These are phyloP conservation scores for Morpho helenor DNA, from an alignment of 2,888 invertebrate species.

Conservation along the genomic window DNA sequence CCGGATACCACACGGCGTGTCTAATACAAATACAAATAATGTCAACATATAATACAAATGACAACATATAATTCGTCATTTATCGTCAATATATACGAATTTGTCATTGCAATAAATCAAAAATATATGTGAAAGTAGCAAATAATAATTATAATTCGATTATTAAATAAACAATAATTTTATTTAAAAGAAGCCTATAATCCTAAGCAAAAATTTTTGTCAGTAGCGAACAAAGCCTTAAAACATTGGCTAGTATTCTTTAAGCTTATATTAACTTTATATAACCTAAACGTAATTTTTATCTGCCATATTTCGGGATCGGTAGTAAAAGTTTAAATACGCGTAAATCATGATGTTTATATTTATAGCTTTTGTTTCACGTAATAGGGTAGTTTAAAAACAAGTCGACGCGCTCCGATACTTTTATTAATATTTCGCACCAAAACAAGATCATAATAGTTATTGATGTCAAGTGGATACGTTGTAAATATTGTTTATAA, in stretches of 20 bases:
- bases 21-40: too few species aligned
- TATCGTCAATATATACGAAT: too few species aligned
- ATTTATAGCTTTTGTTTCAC: constrained; percentile 7
- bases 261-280: neutral
- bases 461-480: neutral
- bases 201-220: too few species aligned
- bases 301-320: neutral
- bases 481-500: neutral
- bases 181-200: too few species aligned
- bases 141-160: too few species aligned
- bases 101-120: too few species aligned
- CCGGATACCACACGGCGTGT: too few species aligned
- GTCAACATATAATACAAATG: too few species aligned
- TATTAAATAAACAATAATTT: too few species aligned
- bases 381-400: constrained; percentile 6
- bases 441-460: neutral
- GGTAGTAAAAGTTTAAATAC: constrained; percentile 7
- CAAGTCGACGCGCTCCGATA: neutral
- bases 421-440: neutral
- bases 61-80: too few species aligned
- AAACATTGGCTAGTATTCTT: neutral
- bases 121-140: too few species aligned
- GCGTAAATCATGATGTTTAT: constrained; percentile 7
- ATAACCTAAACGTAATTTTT: neutral
- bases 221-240: neutral